phyloP scores from a whole-genome alignment of 2,797 vertebrate species.

The Cheirogaleus major region DNA sequence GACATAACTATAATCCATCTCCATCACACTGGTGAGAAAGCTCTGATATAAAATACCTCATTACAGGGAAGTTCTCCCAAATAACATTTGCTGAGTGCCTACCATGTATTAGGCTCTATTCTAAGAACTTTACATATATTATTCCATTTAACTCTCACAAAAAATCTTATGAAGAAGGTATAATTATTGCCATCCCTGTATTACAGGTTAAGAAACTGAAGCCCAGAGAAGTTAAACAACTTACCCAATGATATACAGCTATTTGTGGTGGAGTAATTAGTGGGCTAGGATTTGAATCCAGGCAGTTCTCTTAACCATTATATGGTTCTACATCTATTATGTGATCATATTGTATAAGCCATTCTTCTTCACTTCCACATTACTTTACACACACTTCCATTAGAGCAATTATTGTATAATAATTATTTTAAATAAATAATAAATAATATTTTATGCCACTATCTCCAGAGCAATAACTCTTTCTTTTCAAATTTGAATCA shows the following conservation, averaged over 20 bases:
- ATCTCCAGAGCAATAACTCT: not conserved
- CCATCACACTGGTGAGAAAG: not conserved
- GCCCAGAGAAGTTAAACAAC: not conserved
- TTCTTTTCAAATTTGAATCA: not conserved
- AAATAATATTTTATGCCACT: slow-evolving; percentile 18
- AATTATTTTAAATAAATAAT: slow-evolving; percentile 41
- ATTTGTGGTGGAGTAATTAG: not conserved
- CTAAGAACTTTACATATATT: not conserved
- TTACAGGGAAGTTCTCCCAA: not conserved
- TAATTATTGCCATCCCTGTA: not conserved
- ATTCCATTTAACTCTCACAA: not conserved
- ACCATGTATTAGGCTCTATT: not conserved
- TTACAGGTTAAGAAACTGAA: slow-evolving; percentile 4
- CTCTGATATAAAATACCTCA: not conserved
- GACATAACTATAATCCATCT: not conserved
- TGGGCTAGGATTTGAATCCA: not conserved
- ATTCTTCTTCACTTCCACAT: not conserved
- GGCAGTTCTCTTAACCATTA: not conserved
- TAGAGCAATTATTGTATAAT: not conserved
- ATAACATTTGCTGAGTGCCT: not conserved
- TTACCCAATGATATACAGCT: not conserved
- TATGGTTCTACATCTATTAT: not conserved
- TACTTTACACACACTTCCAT: not conserved
- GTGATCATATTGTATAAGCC: not conserved
- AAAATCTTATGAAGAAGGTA: not conserved